A percentile compares a stretch with the other conserved stretches of the same genome.
phyloP scores from a whole-genome alignment of 2,888 invertebrate genomes.

The Choristoneura rosaceana region DNA sequence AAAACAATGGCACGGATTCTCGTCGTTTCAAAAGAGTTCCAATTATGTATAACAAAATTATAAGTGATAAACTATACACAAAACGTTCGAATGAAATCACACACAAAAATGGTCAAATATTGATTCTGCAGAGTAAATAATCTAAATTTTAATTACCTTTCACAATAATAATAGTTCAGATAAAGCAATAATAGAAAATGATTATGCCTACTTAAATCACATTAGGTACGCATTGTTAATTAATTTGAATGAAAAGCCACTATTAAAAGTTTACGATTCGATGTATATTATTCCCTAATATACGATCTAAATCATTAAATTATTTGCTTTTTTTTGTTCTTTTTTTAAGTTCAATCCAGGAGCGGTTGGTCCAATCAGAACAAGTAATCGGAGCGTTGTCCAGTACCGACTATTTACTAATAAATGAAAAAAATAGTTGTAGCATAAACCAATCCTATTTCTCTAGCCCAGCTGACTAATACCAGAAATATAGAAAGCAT shows the following conservation, averaged over 20 bases:
- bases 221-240: background rate
- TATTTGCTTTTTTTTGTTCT: background rate
- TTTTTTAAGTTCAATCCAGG: background rate
- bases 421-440: background rate
- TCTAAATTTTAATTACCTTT: background rate
- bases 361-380: background rate
- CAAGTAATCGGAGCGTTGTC: background rate
- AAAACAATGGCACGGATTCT: slow-evolving; percentile 2
- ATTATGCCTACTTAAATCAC: background rate
- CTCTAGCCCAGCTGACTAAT: background rate
- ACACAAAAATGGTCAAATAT: slow-evolving; percentile 11
- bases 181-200: background rate
- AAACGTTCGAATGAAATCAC: background rate
- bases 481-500: background rate
- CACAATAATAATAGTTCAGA: background rate
- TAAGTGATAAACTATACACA: background rate
- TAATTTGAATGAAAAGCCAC: background rate
- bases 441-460: background rate
- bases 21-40: slow-evolving; percentile 21
- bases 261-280: background rate
- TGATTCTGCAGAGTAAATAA: slow-evolving; percentile 10
- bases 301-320: background rate
- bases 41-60: background rate
- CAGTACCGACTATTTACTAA: background rate
- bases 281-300: background rate